phyloP scores from a whole-genome alignment of 2,888 invertebrate species.

The Limnephilus marmoratus region DNA sequence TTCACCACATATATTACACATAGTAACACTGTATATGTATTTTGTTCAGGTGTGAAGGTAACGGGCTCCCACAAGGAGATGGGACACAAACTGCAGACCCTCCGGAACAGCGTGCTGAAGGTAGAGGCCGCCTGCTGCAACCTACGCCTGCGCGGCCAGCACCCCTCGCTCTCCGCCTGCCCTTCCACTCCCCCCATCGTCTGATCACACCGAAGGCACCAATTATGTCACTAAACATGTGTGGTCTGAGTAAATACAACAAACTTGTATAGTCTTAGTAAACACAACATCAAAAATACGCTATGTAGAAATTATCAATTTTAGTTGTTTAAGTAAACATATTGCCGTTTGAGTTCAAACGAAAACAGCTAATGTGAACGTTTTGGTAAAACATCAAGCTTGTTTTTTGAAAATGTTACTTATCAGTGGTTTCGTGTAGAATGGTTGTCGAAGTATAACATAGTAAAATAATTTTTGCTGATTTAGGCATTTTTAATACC shows the following conservation, averaged over 20 bases:
- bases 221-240: neutral
- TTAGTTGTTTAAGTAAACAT: neutral
- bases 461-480: too few relatives aligned
- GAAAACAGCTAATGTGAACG: too few relatives aligned
- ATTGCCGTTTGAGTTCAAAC: too few relatives aligned
- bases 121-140: conserved; percentile 91
- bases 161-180: conserved; percentile 79
- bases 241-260: neutral
- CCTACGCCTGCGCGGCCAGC: conserved; percentile 87
- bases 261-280: neutral
- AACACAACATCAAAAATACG: neutral
- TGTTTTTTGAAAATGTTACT: too few relatives aligned
- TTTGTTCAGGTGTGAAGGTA: neutral
- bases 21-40: neutral
- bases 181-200: neutral
- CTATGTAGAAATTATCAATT: neutral
- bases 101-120: conserved; percentile 87
- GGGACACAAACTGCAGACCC: conserved; percentile 82
- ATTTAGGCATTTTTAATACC: too few relatives aligned
- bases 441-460: too few relatives aligned
- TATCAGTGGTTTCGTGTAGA: too few relatives aligned
- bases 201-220: neutral
- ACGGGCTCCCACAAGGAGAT: conserved; percentile 78
- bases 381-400: too few relatives aligned
- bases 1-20: too few relatives aligned